phyloP scores from a whole-genome alignment of 2,113 vertebrate species.

The Lophotis ruficrista region DNA sequence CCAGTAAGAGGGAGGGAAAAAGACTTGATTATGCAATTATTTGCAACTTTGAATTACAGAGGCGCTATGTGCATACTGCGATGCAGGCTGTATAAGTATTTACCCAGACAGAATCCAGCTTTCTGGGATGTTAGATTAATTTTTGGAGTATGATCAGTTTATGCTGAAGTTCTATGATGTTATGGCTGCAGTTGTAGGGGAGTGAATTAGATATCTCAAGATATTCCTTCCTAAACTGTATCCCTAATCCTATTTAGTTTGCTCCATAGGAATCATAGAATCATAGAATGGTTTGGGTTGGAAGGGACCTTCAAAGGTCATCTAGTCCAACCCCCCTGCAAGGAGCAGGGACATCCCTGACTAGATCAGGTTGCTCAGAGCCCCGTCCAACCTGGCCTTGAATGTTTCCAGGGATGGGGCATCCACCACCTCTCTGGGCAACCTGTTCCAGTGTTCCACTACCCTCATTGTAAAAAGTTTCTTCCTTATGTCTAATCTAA shows the following conservation, averaged over 20 bases:
- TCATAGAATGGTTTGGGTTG: too few relatives aligned
- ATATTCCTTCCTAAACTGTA: not conserved
- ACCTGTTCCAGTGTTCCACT: too few relatives aligned
- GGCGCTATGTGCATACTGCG: not conserved
- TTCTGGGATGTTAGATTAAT: not conserved
- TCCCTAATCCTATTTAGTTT: not conserved
- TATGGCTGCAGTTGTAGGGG: not conserved
- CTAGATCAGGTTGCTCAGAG: too few relatives aligned
- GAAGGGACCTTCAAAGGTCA: too few relatives aligned
- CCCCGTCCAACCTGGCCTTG: too few relatives aligned
- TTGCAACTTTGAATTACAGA: not conserved
- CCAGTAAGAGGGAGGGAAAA: not conserved
- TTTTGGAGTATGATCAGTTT: constrained; percentile 1
- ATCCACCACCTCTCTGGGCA: too few relatives aligned
- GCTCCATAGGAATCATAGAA: not conserved
- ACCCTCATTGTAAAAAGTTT: too few relatives aligned
- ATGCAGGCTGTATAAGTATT: not conserved
- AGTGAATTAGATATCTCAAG: not conserved
- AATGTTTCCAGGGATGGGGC: too few relatives aligned
- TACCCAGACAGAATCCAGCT: not conserved
- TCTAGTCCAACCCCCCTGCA: too few relatives aligned
- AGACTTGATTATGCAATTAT: not conserved
- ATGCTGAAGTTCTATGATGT: not conserved
- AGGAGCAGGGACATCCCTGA: too few relatives aligned
- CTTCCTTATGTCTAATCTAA: too few relatives aligned